Evolutionary conservation across 2,888 invertebrate genomes (phyloP), one percentile per base, ranked within the genome.

Genomic region (Luperina testacea): DNA sequence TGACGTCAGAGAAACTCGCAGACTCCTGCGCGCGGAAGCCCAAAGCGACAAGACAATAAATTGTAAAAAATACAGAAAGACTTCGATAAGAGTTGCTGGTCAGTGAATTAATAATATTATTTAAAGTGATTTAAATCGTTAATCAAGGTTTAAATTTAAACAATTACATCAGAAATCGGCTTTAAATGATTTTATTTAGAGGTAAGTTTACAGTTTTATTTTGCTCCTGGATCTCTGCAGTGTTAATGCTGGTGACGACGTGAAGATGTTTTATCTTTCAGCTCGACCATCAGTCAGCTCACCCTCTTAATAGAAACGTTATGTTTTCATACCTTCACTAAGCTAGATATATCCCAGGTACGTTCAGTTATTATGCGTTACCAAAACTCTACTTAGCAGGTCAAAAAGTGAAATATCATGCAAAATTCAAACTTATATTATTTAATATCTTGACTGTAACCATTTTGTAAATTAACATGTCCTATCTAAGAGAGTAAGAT

Each of bases 1-100:
- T 85, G 73, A 87, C 77, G 15, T 85, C 85, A 68, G 85, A 87
- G 42, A 85, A 68, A 64, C 61, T 87, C 27, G 11, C 75, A 48
- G 77, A 73, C 17, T 13, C 42, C 24, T 48, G 32, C 72, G 5
- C 74, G 9, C n/a, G 45, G 20, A 65, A 72, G 13, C 65, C 48
- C 27, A 71, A 51, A 59, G 5, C 24, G 45, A 48, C 38, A 51
- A 87, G 63, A 74, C 67, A 75, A 79, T 69, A 17, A 83, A 59
- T 68, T 32, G 2, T 42, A 53, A 82, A 27, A 51, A 64, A 61
- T 42, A 38, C 2, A 13, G 17, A 64, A 72, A 32, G 32, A 63
- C 24, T 59, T 48, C 61, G 15, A 32, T 27, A 61, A 5, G 1
- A 45, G 42, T 68, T 27, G 61, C 61, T 38, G 65, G 51, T 76